Conservation (phyloP, 2,888 invertebrate species). For the Stegophylla sp. region DNA sequence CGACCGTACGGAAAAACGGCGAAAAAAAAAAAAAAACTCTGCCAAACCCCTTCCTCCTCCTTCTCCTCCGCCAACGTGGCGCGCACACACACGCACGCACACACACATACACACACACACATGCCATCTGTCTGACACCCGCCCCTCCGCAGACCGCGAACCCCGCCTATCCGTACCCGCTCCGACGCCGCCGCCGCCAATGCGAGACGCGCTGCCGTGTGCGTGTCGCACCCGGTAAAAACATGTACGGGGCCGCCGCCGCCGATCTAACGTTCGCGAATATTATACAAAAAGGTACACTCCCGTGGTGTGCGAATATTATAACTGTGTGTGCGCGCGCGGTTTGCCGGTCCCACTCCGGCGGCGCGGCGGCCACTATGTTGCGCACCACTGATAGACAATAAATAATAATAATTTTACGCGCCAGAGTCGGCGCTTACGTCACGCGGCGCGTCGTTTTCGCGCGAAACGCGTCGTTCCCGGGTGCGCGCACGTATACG, state of each 20-base stretch:
- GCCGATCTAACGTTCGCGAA: neutral
- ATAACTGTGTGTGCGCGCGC: too few species aligned
- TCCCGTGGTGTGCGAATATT: neutral
- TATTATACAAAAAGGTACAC: constrained; percentile 17
- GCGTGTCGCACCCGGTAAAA: constrained; percentile 16
- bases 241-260: neutral
- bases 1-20: neutral
- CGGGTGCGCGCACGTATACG: too few species aligned
- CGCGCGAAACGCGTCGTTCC: too few species aligned
- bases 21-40: constrained; percentile 31
- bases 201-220: neutral
- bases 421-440: neutral
- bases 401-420: too few species aligned
- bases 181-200: neutral
- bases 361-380: neutral
- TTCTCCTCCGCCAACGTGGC: neutral
- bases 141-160: neutral
- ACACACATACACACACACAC: constrained; percentile 6
- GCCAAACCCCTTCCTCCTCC: constrained; percentile 12
- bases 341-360: neutral
- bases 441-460: too few species aligned
- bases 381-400: neutral
- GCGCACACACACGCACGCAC: neutral
- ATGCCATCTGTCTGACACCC: constrained; percentile 52
- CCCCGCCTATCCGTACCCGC: neutral